phyloP scores from a whole-genome alignment of 1,140 invertebrate genomes.

The Micrasema longulum region DNA sequence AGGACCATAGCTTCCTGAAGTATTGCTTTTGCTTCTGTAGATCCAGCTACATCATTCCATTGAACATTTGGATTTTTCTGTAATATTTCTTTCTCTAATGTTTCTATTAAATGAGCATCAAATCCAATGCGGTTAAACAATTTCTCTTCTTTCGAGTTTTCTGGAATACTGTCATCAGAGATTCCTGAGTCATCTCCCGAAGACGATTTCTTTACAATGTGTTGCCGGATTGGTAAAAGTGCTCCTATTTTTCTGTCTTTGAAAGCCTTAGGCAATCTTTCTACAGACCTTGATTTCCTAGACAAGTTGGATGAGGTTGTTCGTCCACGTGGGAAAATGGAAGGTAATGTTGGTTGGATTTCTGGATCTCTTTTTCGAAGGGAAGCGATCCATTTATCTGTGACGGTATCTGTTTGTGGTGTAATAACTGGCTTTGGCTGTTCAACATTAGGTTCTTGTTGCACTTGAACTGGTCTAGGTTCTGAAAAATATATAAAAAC shows the following conservation, averaged over 20 bases:
- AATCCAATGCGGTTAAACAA: conserved; percentile 81
- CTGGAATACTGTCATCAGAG: conserved; percentile 59
- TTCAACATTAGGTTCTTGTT: conserved; percentile 36
- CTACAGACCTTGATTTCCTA: conserved; percentile 69
- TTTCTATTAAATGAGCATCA: conserved; percentile 84
- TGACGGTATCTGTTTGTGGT: conserved; percentile 62
- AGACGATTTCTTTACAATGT: conserved; percentile 45
- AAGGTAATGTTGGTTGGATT: conserved; percentile 74
- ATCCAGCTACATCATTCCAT: conserved; percentile 97
- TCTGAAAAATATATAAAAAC: no score
- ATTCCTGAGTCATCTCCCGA: conserved; percentile 57
- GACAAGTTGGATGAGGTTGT: conserved; percentile 61
- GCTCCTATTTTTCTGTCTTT: conserved; percentile 56
- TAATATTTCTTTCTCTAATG: conserved; percentile 93
- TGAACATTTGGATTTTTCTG: conserved; percentile 96
- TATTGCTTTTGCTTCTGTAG: conserved; percentile 94
- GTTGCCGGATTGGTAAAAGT: conserved; percentile 53
- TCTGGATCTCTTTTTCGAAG: conserved; percentile 74
- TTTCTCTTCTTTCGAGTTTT: conserved; percentile 59
- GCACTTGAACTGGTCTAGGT: conserved; percentile 31
- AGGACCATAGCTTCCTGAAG: conserved; percentile 97
- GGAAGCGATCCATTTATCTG: conserved; percentile 72
- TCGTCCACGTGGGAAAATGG: conserved; percentile 66
- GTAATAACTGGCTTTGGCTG: conserved; percentile 53
- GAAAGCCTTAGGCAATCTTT: conserved; percentile 62